Evolutionary conservation across 2,888 invertebrate genomes (phyloP).

Genomic region (Steromphala cineraria): DNA sequence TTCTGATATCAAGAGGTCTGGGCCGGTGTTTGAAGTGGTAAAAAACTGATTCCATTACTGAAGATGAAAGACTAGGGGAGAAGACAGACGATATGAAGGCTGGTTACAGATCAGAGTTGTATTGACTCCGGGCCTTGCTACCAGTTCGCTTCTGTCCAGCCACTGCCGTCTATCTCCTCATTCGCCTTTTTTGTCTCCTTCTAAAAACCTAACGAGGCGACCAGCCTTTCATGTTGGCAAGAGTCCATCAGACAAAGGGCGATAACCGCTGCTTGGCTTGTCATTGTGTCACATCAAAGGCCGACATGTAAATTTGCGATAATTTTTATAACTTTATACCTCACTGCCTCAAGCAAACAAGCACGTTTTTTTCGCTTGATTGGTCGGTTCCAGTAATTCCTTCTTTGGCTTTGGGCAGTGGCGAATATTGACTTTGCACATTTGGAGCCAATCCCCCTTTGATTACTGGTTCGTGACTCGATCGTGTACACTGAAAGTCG

Average conservation of each 20-base stretch:
- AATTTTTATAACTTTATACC: slow-evolving; percentile 8
- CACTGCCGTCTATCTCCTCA: not conserved
- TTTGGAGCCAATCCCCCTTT: not conserved
- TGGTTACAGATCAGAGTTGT: not conserved
- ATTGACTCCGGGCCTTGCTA: not conserved
- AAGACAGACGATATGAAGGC: not conserved
- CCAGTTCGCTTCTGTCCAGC: not conserved
- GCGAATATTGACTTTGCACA: not conserved
- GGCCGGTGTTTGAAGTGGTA: not conserved
- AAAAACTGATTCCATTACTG: not conserved
- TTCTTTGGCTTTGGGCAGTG: not conserved
- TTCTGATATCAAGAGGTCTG: not conserved
- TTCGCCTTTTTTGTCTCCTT: not conserved
- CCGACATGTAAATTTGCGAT: not conserved
- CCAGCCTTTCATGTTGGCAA: not conserved
- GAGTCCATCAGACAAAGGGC: not conserved
- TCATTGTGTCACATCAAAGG: slow-evolving; percentile 10
- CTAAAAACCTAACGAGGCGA: not conserved
- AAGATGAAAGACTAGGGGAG: not conserved
- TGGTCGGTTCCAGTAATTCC: not conserved
- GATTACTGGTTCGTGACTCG: not conserved
- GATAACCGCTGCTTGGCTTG: not conserved
- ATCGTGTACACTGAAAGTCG: not conserved
- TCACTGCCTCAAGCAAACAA: not conserved
- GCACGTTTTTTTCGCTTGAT: not conserved